These are phyloP conservation scores for Aphidoletes aphidimyza DNA, from an alignment of 2,888 invertebrate genomes.

Conservation along the genomic window DNA sequence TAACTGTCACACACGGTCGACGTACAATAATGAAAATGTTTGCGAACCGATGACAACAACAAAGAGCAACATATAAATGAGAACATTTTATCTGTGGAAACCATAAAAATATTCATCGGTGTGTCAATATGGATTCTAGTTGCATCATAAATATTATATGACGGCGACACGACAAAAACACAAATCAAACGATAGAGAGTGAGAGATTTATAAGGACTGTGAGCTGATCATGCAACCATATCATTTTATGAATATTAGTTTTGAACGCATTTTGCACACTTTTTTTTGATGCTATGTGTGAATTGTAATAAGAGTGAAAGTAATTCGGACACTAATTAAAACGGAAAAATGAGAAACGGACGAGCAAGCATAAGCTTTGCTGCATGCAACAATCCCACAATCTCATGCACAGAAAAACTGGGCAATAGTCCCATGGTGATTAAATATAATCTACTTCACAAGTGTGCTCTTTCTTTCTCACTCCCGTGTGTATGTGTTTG, in stretches of 20 bases:
- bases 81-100: no score
- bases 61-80: no score
- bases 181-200: no score
- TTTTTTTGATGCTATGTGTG: background rate
- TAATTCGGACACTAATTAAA: slow-evolving; percentile 12
- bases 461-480: no score
- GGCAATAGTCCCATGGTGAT: slow-evolving; percentile 29
- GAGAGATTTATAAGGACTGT: background rate
- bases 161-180: background rate
- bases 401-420: background rate
- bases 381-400: background rate
- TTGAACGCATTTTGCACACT: no score
- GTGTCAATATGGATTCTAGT: background rate
- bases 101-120: background rate
- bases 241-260: no score
- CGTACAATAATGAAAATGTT: background rate
- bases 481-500: no score
- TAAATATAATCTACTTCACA: background rate
- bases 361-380: background rate
- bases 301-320: background rate
- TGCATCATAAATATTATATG: background rate
- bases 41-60: no score
- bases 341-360: background rate
- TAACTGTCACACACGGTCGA: no score
- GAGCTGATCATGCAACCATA: background rate